Evolutionary conservation across 2,888 invertebrate species (phyloP), one percentile per base, ranked within the genome.

Genomic region (Margaritifera margaritifera): DNA sequence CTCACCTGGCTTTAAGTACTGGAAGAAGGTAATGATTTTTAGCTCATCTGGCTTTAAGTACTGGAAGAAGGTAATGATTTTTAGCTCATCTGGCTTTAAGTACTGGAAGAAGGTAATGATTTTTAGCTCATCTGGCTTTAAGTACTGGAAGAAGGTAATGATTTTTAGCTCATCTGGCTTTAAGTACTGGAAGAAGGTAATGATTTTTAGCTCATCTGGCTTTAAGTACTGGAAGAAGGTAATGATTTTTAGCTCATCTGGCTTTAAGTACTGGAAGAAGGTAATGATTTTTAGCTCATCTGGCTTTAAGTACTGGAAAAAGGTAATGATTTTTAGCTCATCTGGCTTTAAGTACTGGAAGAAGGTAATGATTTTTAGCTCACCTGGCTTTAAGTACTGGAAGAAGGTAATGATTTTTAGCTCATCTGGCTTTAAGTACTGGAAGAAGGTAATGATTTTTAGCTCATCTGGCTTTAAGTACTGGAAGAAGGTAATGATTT

Each of bases 201-300:
- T 56, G n/a, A 19, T 56, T 20, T 11, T 52, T 50, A 42, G 52
- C 27, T n/a, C n/a, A 11, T 25, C 56, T 15, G 2, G 24, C 52
- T 52, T n/a, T n/a, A n/a, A n/a, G n/a, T 96, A 98, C 90, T 99
- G 95, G 92, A 92, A 92, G 82, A 93, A 94, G 84, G 95, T 95
- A 4, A 68, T 56, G n/a, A 19, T 56, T 20, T 11, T 52, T 50
- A 42, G 52, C 27, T n/a, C n/a, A 11, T 25, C 56, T 15, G 2
- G 24, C 52, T 52, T n/a, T n/a, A n/a, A n/a, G n/a, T 96, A 98
- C 90, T 99, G 95, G 92, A 92, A 92, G 82, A 93, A 94, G 84
- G 95, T 95, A 4, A 68, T 56, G n/a, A 19, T 56, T 20, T 11
- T 52, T 50, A 42, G 52, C 27, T n/a, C n/a, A 11, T 25, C 56